These are phyloP conservation scores for Drosophila watanabei DNA, from an alignment of 1,140 invertebrate species.

Conservation along the genomic window DNA sequence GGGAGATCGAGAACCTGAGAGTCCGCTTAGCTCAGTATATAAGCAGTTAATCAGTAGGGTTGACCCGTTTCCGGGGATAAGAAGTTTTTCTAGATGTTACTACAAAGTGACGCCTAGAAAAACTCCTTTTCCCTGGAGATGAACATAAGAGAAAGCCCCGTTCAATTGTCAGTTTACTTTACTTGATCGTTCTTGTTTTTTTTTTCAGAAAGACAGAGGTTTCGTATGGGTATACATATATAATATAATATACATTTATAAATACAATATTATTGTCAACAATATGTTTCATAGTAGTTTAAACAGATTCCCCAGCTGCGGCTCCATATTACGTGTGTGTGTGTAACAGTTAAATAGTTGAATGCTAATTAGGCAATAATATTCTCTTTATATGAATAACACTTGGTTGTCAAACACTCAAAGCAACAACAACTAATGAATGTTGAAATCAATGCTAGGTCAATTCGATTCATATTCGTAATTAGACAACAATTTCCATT, in stretches of 20 bases:
- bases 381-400: slow-evolving; percentile 43
- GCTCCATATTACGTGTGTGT: slow-evolving; percentile 56
- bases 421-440: slow-evolving; percentile 72
- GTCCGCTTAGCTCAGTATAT: slow-evolving; percentile 34
- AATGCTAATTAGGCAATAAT: slow-evolving; percentile 58
- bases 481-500: slow-evolving; percentile 55
- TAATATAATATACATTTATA: slow-evolving; percentile 72
- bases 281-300: slow-evolving; percentile 72
- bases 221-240: slow-evolving; percentile 62
- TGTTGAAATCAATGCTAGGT: slow-evolving; percentile 54
- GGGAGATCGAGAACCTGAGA: slow-evolving; percentile 45
- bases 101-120: background rate
- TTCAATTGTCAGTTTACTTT: slow-evolving; percentile 10
- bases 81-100: slow-evolving; percentile 12
- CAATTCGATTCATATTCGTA: slow-evolving; percentile 47
- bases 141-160: background rate
- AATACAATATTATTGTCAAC: slow-evolving; percentile 84
- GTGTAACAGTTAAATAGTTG: slow-evolving; percentile 70
- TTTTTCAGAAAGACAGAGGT: slow-evolving; percentile 47
- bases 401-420: slow-evolving; percentile 56
- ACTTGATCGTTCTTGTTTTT: slow-evolving; percentile 26
- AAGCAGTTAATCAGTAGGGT: background rate
- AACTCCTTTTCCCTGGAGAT: slow-evolving; percentile 9
- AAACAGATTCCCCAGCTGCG: slow-evolving; percentile 54
- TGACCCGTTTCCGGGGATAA: background rate